A percentile compares a stretch with the other conserved stretches of the same genome.
These are phyloP conservation scores for Clanis bilineata DNA, from an alignment of 2,888 invertebrate genomes.

Conservation along the genomic window DNA sequence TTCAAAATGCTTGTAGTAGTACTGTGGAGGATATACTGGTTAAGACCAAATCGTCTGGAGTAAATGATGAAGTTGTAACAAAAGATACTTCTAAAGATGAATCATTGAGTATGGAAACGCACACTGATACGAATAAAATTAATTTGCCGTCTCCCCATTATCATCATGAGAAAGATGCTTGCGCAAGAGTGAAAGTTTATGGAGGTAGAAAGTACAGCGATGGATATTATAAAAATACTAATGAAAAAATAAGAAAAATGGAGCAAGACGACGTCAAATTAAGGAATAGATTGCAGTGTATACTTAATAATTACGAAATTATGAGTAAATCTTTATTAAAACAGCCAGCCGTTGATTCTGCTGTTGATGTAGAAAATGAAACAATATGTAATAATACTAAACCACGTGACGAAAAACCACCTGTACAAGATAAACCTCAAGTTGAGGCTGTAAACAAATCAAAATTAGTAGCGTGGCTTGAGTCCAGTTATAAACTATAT, in stretches of 20 bases:
- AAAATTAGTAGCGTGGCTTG: conserved; percentile 61
- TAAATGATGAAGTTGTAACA: background rate
- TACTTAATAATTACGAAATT: conserved; percentile 21
- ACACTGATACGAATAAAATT: background rate
- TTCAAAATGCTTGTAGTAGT: background rate
- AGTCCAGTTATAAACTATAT: conserved; percentile 59
- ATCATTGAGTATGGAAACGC: background rate
- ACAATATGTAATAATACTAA: background rate
- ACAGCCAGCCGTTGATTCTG: background rate
- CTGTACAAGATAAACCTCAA: background rate
- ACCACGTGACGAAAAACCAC: background rate
- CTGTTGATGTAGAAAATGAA: background rate
- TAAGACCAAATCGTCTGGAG: background rate
- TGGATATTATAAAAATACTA: conserved; percentile 51
- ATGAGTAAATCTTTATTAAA: background rate
- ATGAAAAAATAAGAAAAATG: conserved; percentile 58
- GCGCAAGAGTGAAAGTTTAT: conserved; percentile 52
- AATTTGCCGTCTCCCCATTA: conserved; percentile 6
- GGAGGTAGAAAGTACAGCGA: conserved; percentile 51
- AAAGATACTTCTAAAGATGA: background rate
- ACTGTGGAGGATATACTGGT: background rate
- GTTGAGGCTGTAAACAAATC: conserved; percentile 26
- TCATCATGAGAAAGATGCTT: conserved; percentile 27
- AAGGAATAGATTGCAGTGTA: conserved; percentile 44
- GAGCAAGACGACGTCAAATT: conserved; percentile 60